Evolutionary conservation across 1,140 invertebrate genomes (phyloP), one percentile per base, ranked within the genome.

Genomic region (Drosophila ambigua): DNA sequence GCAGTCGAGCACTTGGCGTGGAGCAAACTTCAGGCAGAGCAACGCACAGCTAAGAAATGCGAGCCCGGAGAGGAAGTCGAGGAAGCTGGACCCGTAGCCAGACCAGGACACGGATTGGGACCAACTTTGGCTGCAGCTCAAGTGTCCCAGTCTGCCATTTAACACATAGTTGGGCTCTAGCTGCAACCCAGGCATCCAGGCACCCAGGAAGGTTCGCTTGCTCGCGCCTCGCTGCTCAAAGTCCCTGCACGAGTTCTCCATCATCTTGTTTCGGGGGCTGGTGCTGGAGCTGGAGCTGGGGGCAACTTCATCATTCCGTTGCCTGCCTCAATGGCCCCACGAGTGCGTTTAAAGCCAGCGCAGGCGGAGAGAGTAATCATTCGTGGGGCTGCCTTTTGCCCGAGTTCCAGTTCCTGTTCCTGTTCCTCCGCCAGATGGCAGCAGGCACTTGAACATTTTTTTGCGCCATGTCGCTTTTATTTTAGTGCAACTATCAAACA

Each of bases 111-210:
- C 68, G 58, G 60, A 59, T 73, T 52, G 63, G 65, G 60, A 59
- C 60, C 72, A 83, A 83, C 76, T 88, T 88, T 83, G 65, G 79
- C 76, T 79, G 79, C 84, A 79, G 75, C 83, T 87, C 84, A 85
- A 90, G 79, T 90, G 85, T 90, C 87, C 87, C 87, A 87, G 87
- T 74, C 81, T 82, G 87, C 81, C 77, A 72, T 90, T 90, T 90
- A 90, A 77, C 87, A 77, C 72, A 79, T 80, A 76, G 66, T 65
- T 24, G 64, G 35, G 35, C 11, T 13, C 35, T 13, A 39, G 35
- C 35, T 39, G 35, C 35, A 39, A 39, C 35, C 49, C 5, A 51
- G 54, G 45, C 24, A 48, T 1, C 23, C 2, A 24, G 31, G 45
- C 24, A 48, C 20, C 23, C 2, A 24, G 31, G 16, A 16, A 16